A percentile compares a stretch with the other conserved stretches of the same genome.
Conservation (phyloP, 1,140 invertebrate species). For the Hydropsyche tenuis region DNA sequence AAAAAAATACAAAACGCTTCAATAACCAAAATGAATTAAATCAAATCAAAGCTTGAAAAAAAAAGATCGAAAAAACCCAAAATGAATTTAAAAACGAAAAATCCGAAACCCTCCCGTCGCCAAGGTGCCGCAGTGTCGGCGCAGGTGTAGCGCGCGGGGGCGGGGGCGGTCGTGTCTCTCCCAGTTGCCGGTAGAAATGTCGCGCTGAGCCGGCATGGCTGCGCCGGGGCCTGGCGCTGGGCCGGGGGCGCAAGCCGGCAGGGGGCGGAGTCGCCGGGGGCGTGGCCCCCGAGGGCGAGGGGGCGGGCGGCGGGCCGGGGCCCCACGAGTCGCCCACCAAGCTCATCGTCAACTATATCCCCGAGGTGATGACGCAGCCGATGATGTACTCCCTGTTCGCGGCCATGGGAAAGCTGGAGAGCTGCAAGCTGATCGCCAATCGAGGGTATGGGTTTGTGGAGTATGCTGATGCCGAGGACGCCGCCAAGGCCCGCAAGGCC, state of each 20-base stretch:
- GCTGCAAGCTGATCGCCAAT: conserved; percentile 65
- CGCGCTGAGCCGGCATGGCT: not conserved
- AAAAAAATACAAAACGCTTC: too few relatives aligned
- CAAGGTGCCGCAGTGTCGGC: not conserved
- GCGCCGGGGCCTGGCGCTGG: not conserved
- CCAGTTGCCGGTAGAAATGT: not conserved
- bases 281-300: not conserved
- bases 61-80: too few relatives aligned
- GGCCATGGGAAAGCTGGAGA: conserved; percentile 65
- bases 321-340: conserved; percentile 61
- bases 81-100: too few relatives aligned
- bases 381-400: conserved; percentile 65
- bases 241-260: conserved; percentile 30
- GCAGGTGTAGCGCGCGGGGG: not conserved
- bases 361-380: conserved; percentile 65
- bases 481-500: conserved; percentile 60
- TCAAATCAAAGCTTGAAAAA: too few relatives aligned
- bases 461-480: conserved; percentile 61
- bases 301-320: not conserved
- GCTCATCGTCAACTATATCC: conserved; percentile 65
- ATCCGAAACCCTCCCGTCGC: too few relatives aligned
- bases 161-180: not conserved
- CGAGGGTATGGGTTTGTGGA: conserved; percentile 65
- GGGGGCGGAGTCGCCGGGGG: not conserved
- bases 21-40: too few relatives aligned